Conservation (phyloP, 2,113 vertebrate species). For the Rhagologus leucostigma region DNA sequence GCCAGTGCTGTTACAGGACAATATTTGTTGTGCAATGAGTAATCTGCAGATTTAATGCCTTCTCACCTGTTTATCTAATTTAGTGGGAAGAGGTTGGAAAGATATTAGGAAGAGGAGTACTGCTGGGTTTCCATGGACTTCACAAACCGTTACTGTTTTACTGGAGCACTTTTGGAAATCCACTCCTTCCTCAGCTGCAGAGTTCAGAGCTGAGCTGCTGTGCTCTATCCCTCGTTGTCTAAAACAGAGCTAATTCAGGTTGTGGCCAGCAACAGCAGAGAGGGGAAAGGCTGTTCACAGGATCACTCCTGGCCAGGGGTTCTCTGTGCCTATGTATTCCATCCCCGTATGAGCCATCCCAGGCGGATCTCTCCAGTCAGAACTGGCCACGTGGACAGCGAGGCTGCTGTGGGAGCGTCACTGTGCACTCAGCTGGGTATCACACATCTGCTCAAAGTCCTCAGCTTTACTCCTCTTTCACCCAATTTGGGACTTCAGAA, state of each 20-base stretch:
- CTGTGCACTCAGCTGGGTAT: not conserved
- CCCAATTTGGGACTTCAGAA: slow-evolving; percentile 60
- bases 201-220: not conserved
- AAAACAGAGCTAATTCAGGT: not conserved
- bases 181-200: not conserved
- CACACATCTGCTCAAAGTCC: slow-evolving; percentile 64
- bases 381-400: not conserved
- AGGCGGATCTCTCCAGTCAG: not conserved
- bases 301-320: not conserved
- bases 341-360: not conserved
- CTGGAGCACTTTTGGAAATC: not conserved
- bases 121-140: not conserved
- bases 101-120: not conserved
- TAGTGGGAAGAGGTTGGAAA: not conserved
- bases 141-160: not conserved
- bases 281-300: not conserved
- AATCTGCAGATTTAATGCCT: not conserved
- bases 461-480: slow-evolving; percentile 59
- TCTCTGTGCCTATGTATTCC: not conserved
- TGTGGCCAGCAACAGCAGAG: not conserved
- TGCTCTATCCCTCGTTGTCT: not conserved
- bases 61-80: not conserved
- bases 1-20: not conserved
- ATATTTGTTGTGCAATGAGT: not conserved
- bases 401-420: slow-evolving; percentile 5